A percentile compares a stretch with the other conserved stretches of the same genome.
These are phyloP conservation scores for Matsumyia berberina DNA, from an alignment of 2,888 invertebrate species.

Conservation along the genomic window DNA sequence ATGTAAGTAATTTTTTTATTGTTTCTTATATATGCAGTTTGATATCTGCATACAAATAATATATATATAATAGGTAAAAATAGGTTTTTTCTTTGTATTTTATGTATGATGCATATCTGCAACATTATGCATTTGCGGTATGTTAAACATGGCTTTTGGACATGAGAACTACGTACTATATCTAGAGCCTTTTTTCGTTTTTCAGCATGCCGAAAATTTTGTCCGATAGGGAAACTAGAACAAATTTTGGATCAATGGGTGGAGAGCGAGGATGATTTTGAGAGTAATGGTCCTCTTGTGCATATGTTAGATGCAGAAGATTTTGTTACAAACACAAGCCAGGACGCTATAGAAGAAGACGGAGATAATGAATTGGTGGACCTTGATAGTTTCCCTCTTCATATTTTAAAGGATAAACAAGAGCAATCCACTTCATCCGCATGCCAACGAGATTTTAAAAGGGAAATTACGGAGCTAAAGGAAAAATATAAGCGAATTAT, in stretches of 20 bases:
- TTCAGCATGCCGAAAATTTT: background rate
- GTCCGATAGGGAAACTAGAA: constrained; percentile 6
- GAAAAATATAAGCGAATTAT: constrained; percentile 20
- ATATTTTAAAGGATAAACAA: constrained; percentile 19
- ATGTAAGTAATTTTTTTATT: too few relatives aligned
- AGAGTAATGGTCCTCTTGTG: background rate
- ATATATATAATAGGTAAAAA: too few relatives aligned
- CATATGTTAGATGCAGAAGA: too few relatives aligned
- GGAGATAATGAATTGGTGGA: constrained; percentile 5
- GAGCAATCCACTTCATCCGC: constrained; percentile 2
- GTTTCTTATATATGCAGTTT: too few relatives aligned
- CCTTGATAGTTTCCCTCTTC: constrained; percentile 23
- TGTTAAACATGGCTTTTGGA: background rate
- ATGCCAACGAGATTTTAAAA: constrained; percentile 23
- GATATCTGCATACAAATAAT: too few relatives aligned
- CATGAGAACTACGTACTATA: background rate
- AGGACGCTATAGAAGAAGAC: constrained; percentile 2
- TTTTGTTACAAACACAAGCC: too few relatives aligned
- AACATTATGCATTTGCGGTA: background rate
- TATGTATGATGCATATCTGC: too few relatives aligned
- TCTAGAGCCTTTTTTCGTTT: background rate
- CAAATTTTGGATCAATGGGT: constrained; percentile 10
- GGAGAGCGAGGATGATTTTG: constrained; percentile 18
- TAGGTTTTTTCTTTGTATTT: too few relatives aligned
- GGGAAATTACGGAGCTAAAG: constrained; percentile 19